Percentiles rank a stretch among this genome's conserved stretches.
Evolutionary conservation across 2,888 invertebrate species (phyloP).

Genomic region (Orthonychiurus folsomi): DNA sequence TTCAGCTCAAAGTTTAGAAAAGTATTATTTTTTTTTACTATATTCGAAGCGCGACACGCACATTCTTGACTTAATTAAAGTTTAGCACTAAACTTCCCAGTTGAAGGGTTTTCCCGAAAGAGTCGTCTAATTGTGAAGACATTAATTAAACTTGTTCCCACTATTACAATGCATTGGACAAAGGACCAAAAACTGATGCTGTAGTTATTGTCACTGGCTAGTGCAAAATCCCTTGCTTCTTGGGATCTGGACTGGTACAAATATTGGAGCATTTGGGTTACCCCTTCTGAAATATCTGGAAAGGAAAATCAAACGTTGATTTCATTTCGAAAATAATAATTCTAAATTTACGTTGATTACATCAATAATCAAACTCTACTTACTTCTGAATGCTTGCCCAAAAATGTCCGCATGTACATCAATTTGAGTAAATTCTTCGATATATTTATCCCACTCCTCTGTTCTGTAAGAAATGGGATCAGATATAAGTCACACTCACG

Average conservation of each 20-base stretch:
- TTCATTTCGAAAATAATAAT: neutral
- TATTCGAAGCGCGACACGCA: too few relatives aligned
- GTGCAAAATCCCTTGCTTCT: conserved; percentile 70
- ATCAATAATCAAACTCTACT: neutral
- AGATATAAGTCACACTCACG: neutral
- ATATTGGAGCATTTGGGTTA: conserved; percentile 54
- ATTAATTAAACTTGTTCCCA: conserved; percentile 65
- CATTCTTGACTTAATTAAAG: conserved; percentile 5
- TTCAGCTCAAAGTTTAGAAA: too few relatives aligned
- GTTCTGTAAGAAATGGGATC: neutral
- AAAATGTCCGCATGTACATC: neutral
- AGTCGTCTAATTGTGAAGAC: conserved; percentile 81
- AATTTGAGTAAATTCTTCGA: conserved; percentile 5
- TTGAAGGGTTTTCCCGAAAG: conserved; percentile 53
- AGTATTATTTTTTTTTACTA: too few relatives aligned
- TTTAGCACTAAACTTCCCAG: conserved; percentile 1
- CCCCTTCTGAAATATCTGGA: neutral
- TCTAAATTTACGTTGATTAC: neutral
- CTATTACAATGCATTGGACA: conserved; percentile 70
- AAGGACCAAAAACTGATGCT: conserved; percentile 81
- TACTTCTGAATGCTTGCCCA: neutral
- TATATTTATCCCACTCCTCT: conserved; percentile 2
- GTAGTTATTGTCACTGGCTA: conserved; percentile 66
- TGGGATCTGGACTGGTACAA: conserved; percentile 69
- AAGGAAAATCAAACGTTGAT: neutral